These are phyloP conservation scores for Peromyscus californicus DNA, from an alignment of 2,113 vertebrate genomes.

Conservation along the genomic window DNA sequence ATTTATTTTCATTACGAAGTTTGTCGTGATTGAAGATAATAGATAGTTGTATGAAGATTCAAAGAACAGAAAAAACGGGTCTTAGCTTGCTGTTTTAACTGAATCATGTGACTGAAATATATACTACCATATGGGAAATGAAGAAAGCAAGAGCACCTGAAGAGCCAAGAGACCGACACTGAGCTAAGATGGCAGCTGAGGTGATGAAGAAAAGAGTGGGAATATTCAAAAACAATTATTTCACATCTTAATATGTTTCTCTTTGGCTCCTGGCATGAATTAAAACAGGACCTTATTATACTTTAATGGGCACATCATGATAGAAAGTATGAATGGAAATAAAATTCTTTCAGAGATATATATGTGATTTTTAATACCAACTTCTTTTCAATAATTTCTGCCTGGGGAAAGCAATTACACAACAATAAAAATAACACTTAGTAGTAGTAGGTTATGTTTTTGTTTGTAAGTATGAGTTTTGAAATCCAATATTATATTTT, in stretches of 20 bases:
- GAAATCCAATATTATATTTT: neutral
- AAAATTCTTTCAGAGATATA: neutral
- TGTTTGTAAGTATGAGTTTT: neutral
- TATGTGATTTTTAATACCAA: neutral
- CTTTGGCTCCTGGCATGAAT: neutral
- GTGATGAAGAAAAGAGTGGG: neutral
- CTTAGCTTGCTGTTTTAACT: neutral
- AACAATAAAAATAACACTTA: neutral
- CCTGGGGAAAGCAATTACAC: neutral
- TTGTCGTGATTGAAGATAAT: neutral
- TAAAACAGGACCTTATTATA: neutral
- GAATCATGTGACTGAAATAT: neutral
- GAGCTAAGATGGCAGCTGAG: neutral
- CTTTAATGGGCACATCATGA: neutral
- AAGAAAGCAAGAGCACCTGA: neutral
- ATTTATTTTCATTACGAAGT: neutral
- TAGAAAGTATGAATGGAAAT: neutral
- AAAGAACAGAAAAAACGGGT: neutral
- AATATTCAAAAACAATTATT: neutral
- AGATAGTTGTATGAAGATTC: neutral
- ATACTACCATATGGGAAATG: neutral
- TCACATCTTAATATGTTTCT: neutral
- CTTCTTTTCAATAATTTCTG: neutral
- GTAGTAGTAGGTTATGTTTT: neutral
- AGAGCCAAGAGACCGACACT: neutral